phyloP scores from a whole-genome alignment of 1,140 invertebrate genomes.

The Zaprionus africanus region DNA sequence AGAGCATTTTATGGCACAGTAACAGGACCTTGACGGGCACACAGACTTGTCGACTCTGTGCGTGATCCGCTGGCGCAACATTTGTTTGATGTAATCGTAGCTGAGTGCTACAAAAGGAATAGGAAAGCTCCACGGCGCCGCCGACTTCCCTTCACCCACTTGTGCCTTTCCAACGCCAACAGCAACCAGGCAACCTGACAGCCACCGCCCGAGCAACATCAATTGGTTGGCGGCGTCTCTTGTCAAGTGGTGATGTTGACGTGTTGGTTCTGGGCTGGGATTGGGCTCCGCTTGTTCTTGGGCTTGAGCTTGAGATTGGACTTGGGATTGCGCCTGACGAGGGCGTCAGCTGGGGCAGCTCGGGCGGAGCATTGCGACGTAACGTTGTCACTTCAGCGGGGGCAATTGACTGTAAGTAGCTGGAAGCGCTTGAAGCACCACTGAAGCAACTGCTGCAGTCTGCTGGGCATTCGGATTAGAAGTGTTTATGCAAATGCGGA shows the following conservation, averaged over 20 bases:
- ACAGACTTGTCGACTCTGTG: constrained; percentile 48
- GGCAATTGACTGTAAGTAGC: constrained; percentile 79
- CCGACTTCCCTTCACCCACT: not conserved
- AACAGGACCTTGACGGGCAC: constrained; percentile 53
- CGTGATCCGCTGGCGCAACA: constrained; percentile 64
- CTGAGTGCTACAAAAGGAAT: constrained; percentile 55
- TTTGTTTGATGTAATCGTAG: constrained; percentile 76
- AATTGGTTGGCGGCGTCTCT: constrained; percentile 51
- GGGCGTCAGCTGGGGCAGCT: not conserved
- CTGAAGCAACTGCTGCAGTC: constrained; percentile 51
- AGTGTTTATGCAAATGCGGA: constrained; percentile 80
- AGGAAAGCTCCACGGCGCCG: constrained; percentile 32
- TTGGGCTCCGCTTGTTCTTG: constrained; percentile 29
- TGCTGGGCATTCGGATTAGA: constrained; percentile 77
- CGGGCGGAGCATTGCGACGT: constrained; percentile 24
- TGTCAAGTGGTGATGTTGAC: constrained; percentile 40
- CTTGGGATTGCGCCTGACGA: constrained; percentile 10
- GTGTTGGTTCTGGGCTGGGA: constrained; percentile 20
- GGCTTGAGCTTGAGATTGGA: constrained; percentile 13
- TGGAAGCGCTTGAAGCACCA: constrained; percentile 16
- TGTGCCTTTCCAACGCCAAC: not conserved
- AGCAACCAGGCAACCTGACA: constrained; percentile 15
- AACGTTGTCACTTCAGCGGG: constrained; percentile 61
- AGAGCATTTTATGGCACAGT: constrained; percentile 15
- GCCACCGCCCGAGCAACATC: constrained; percentile 40